Base-by-base conservation (phyloP, 2,888 invertebrate genomes). In the Drosophila affinis region DNA sequence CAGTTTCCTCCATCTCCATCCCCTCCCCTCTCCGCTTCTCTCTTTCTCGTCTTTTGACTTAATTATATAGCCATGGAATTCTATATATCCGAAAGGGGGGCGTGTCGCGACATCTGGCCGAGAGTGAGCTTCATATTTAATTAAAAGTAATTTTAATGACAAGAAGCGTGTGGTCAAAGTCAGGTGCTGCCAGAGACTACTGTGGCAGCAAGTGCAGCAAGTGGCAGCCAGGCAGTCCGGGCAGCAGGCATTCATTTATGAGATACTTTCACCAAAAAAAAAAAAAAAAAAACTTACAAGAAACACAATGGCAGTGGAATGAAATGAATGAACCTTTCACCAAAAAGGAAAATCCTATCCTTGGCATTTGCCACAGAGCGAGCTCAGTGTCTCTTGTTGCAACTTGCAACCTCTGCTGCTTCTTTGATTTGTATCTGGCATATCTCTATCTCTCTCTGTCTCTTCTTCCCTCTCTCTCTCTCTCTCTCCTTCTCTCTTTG, bases 221-320 rank as follows among this genome's bases (percentile, higher is more conserved):
- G 65, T 45, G 60, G 65, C 47, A 51, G 54, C 18, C 27, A n/a
- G 45, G 29, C 39, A 27, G 65, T 55, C 29, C 29, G 62, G 46
- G 63, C 57, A 71, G 75, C 71, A 67, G 69, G 77, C 62, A 79
- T 55, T 67, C 67, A 67, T 82, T 82, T 82, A 87, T 87, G 84
- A 87, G 82, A 80, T 87, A 85, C 84, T 85, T 85, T 85, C 84
- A 87, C 84, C 84, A 85, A 87, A 87, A 81, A 80, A 45, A 59
- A 65, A 34, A 45, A 45, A 62, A 59, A 69, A 54, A 62, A 62
- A 67, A 44, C 7, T 27, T 27, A 76, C 53, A 46, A 62, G 44
- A 44, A 61, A 39, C 67, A 76, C 71, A 71, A 61, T 39, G 48
- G 52, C 34, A 44, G 53, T 47, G 48, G 34, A 63, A 67, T 29